These are phyloP conservation scores for Drosophila kambysellisi DNA, from an alignment of 2,888 invertebrate species.

Conservation along the genomic window DNA sequence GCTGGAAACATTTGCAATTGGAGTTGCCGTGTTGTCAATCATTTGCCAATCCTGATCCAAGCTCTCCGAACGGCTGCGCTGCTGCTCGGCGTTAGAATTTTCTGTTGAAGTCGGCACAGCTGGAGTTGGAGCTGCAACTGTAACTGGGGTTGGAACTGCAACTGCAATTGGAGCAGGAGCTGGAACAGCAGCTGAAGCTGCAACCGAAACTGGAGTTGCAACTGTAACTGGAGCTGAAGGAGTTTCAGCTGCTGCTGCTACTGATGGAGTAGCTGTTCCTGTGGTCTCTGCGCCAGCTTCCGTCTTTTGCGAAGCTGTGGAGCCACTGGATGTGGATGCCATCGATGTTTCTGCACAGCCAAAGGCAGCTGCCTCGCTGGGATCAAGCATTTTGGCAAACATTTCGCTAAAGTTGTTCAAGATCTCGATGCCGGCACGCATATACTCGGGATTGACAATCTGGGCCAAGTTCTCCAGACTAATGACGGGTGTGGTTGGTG, in stretches of 20 bases:
- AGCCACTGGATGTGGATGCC: slow-evolving; percentile 18
- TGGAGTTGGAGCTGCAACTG: neutral
- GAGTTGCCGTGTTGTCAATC: slow-evolving; percentile 67
- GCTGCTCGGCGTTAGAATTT: slow-evolving; percentile 24
- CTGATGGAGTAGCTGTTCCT: slow-evolving; percentile 11
- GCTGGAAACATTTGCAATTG: slow-evolving; percentile 32
- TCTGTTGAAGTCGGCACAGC: slow-evolving; percentile 15
- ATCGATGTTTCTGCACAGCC: slow-evolving; percentile 43
- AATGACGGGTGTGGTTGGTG: slow-evolving; percentile 62
- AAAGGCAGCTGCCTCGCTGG: slow-evolving; percentile 64
- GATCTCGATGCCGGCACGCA: slow-evolving; percentile 83
- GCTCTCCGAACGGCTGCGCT: slow-evolving; percentile 64
- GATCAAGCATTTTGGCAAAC: slow-evolving; percentile 84
- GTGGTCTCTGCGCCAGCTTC: slow-evolving; percentile 22
- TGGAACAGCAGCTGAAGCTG: neutral
- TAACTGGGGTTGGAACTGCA: neutral
- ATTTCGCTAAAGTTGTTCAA: slow-evolving; percentile 84
- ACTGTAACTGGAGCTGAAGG: neutral
- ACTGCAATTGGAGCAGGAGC: neutral
- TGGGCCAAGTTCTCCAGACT: slow-evolving; percentile 72
- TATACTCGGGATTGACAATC: slow-evolving; percentile 80
- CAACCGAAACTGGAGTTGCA: no score
- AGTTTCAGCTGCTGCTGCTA: neutral
- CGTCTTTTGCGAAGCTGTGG: slow-evolving; percentile 24
- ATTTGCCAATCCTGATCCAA: slow-evolving; percentile 82